These are phyloP conservation scores for Salarias fasciatus DNA, from an alignment of 2,797 vertebrate genomes.

Conservation along the genomic window DNA sequence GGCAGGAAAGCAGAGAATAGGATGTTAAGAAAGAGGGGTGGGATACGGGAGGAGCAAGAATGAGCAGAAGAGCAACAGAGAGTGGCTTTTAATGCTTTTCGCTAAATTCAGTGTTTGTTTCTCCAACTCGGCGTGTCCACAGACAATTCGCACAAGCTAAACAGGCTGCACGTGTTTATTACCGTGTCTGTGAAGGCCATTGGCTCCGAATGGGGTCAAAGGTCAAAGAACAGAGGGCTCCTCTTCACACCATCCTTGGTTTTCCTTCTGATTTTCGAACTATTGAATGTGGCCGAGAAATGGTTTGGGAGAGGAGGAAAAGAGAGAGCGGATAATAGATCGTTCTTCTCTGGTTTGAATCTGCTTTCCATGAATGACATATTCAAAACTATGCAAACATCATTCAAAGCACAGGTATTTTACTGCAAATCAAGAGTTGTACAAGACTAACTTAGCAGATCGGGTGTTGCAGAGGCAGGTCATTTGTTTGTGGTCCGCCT, in stretches of 20 bases:
- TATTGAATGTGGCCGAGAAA: constrained; percentile 13
- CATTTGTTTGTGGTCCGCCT: constrained; percentile 66
- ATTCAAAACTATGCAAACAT: constrained; percentile 72
- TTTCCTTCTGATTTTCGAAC: constrained; percentile 13
- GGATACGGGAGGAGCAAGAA: no score
- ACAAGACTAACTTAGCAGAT: constrained; percentile 46
- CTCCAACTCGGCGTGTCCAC: constrained; percentile 26
- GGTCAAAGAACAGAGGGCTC: constrained; percentile 56
- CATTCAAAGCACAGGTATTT: constrained; percentile 66
- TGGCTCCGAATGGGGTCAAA: constrained; percentile 49
- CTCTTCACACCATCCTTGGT: constrained; percentile 34
- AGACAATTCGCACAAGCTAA: constrained; percentile 27
- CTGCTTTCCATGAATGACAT: constrained; percentile 67
- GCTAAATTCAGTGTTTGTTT: constrained; percentile 43
- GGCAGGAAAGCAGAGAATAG: constrained; percentile 40
- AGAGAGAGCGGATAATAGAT: background rate
- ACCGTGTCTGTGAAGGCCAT: constrained; percentile 47
- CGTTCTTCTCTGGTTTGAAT: constrained; percentile 55
- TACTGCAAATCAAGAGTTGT: constrained; percentile 44
- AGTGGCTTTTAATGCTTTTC: constrained; percentile 22
- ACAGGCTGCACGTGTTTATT: constrained; percentile 25
- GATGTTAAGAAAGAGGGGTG: no score
- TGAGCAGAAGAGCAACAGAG: constrained; percentile 34
- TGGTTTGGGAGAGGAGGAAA: background rate
- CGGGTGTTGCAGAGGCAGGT: constrained; percentile 43